Evolutionary conservation across 2,113 vertebrate species (phyloP).

Genomic region (Eubucco bourcierii): DNA sequence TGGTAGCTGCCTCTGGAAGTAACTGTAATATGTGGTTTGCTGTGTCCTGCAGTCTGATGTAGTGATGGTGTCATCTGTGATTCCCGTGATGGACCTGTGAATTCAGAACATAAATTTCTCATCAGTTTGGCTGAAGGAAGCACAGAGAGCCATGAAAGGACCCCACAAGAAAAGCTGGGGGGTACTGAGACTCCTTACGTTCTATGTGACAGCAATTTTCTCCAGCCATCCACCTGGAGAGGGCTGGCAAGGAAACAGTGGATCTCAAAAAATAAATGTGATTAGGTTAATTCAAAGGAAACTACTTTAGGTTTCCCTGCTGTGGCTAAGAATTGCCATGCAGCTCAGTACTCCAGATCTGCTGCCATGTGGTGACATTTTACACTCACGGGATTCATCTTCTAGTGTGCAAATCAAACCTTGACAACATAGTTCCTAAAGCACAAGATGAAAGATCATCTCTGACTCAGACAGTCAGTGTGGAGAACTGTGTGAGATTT

Average conservation of each 20-base stretch:
- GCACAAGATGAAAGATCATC: background rate
- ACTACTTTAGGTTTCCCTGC: background rate
- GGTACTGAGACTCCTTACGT: background rate
- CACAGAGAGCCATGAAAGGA: background rate
- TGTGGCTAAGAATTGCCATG: background rate
- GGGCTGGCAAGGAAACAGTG: background rate
- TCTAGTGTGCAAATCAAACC: background rate
- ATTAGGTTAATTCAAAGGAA: conserved; percentile 18
- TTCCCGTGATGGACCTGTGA: background rate
- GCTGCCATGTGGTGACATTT: background rate
- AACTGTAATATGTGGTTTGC: fast-evolving
- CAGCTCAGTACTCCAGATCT: background rate
- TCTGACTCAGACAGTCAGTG: background rate
- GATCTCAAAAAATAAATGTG: background rate
- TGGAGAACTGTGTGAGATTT: background rate
- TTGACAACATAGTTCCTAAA: background rate
- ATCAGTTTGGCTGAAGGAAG: background rate
- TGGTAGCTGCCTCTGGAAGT: background rate
- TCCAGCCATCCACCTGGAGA: background rate
- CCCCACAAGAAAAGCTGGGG: background rate
- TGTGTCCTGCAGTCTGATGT: background rate
- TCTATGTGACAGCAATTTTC: background rate
- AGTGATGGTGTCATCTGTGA: background rate
- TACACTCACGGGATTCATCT: background rate
- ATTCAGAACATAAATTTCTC: background rate